phyloP scores from a whole-genome alignment of 2,113 vertebrate genomes.

The Sakesphorus luctuosus region DNA sequence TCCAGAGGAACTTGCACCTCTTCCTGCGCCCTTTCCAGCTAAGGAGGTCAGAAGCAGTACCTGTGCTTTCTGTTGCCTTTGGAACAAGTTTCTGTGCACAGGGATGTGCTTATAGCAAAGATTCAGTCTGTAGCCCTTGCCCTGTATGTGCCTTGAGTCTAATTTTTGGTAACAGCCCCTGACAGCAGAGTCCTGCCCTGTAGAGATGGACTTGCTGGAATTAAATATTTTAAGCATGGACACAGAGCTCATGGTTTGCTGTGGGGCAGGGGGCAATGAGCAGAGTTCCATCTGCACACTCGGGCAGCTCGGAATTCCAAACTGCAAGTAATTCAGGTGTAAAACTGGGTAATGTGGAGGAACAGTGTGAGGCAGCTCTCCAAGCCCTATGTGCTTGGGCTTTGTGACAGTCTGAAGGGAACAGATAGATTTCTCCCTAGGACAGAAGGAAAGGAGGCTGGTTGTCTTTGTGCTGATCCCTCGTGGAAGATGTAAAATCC shows the following conservation, averaged over 20 bases:
- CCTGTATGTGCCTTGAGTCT: rapidly evolving
- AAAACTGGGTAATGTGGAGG: rapidly evolving
- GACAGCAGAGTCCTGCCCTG: rapidly evolving
- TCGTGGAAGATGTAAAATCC: background rate
- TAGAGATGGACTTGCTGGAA: rapidly evolving
- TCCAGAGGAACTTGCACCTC: rapidly evolving
- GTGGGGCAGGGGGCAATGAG: background rate
- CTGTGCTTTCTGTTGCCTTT: background rate
- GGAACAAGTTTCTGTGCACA: rapidly evolving
- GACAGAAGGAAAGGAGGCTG: background rate
- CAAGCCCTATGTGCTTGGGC: rapidly evolving
- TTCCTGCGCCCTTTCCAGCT: background rate
- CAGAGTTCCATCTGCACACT: rapidly evolving
- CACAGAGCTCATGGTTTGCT: rapidly evolving
- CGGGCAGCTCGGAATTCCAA: background rate
- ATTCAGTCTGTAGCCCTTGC: no score
- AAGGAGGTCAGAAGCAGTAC: rapidly evolving
- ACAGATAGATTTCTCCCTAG: background rate
- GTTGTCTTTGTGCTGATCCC: background rate
- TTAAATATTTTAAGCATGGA: rapidly evolving
- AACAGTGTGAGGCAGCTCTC: rapidly evolving
- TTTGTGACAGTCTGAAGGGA: background rate
- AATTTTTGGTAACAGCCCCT: background rate
- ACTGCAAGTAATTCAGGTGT: background rate
- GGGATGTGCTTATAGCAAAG: background rate